Base-by-base conservation (phyloP, 2,797 vertebrate species). In the Ataeniobius toweri region DNA sequence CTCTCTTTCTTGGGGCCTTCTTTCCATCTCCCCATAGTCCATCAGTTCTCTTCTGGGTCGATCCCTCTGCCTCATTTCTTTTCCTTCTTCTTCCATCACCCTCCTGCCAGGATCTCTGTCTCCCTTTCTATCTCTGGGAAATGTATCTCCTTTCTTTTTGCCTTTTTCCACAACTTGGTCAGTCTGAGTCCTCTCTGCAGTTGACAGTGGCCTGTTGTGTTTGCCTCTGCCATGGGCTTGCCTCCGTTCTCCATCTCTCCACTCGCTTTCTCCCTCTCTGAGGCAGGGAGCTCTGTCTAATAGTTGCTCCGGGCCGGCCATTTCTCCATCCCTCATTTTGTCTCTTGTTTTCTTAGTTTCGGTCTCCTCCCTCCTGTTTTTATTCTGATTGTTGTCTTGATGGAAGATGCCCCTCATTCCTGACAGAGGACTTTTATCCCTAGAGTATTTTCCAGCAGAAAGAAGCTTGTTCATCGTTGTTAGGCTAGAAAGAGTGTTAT, bases 61-160 rank as follows among this genome's bases (percentile, higher is more conserved):
- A 2, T 91, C 91, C 51, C 75, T 80, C 5, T 70, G 77, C 65
- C 73, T 88, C 65, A 36, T 76, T 16, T 84, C 83, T 2, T 41
- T 59, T 71, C 70, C 73, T 22, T 22, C 46, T 78, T 56, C 61
- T 80, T 82, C 10, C 0, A 56, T 78, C 50, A 75, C 79, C 80
- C 36, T 85, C 53, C 75, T 80, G 18, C 78, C 81, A 51, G 16
- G 18, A 24, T 91, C 91, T 36, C 70, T 68, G 72, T 77, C 89
- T 75, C 13, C 59, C 70, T 83, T 93, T 78, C 72, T 83, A 73
- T 89, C 91, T 79, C 88, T 91, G 18, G 94, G 94, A 90, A 94
- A 94, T 6, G 95, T 95, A 73, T 92, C 94, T 0, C 94, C 92
- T 86, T 94, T 94, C 67, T 72, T 91, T 74, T 67, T 67, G 0